A percentile compares a stretch with the other conserved stretches of the same genome.
phyloP scores from a whole-genome alignment of 2,113 vertebrate genomes.

The Clarias batrachus region DNA sequence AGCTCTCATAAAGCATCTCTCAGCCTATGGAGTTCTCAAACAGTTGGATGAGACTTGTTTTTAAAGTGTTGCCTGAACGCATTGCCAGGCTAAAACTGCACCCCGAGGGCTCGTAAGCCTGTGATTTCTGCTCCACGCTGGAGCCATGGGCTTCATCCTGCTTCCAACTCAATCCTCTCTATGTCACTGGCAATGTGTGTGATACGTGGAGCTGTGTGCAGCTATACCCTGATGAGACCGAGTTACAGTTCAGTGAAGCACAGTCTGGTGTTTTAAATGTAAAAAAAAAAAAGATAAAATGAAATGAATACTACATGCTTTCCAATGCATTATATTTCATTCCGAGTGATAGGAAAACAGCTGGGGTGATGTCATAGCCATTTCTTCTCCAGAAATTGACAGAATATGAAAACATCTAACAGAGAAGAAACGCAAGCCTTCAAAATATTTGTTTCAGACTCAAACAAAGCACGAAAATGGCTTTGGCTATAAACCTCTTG shows the following conservation, averaged over 20 bases:
- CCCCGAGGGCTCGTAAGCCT: slow-evolving; percentile 65
- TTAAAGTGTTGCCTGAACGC: slow-evolving; percentile 68
- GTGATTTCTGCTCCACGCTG: slow-evolving; percentile 59
- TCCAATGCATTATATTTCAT: slow-evolving; percentile 7
- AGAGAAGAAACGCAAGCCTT: neutral
- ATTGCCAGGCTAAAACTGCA: slow-evolving; percentile 61
- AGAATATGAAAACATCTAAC: slow-evolving; percentile 13
- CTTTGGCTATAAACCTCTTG: neutral
- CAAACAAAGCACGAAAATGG: neutral
- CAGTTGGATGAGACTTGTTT: slow-evolving; percentile 66
- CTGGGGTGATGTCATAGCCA: slow-evolving; percentile 7
- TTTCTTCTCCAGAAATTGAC: slow-evolving; percentile 8
- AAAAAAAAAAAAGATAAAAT: slow-evolving; percentile 20
- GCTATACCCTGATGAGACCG: slow-evolving; percentile 15
- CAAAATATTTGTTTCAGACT: slow-evolving; percentile 4
- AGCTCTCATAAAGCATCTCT: slow-evolving; percentile 63
- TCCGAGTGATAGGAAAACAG: slow-evolving; percentile 13
- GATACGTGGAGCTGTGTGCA: slow-evolving; percentile 46
- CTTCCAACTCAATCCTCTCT: slow-evolving; percentile 57
- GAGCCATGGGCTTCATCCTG: slow-evolving; percentile 55
- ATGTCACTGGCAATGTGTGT: slow-evolving; percentile 59
- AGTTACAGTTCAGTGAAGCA: slow-evolving; percentile 30
- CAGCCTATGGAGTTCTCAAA: slow-evolving; percentile 52
- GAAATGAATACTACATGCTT: neutral
- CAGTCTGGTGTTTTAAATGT: neutral